Percentiles rank a stretch among this genome's conserved stretches.
Evolutionary conservation across 1,140 invertebrate species (phyloP).

Genomic region (Neodiprion lecontei): DNA sequence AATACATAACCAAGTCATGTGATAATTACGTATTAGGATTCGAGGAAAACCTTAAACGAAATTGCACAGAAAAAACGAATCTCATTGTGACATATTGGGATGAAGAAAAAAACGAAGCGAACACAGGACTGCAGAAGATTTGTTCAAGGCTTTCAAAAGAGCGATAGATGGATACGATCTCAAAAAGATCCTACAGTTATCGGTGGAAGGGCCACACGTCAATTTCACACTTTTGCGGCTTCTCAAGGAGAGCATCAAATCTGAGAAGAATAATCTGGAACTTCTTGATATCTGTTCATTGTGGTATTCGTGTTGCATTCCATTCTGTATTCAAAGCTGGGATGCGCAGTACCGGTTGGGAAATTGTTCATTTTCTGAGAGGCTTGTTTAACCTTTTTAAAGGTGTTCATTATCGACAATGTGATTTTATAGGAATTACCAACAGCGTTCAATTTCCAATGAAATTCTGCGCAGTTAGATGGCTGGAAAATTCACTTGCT

Average conservation of each 20-base stretch:
- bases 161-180: slow-evolving; percentile 18
- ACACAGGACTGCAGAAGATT: slow-evolving; percentile 22
- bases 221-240: slow-evolving; percentile 25
- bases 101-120: slow-evolving; percentile 25
- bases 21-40: slow-evolving; percentile 24
- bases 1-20: slow-evolving; percentile 9
- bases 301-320: slow-evolving; percentile 28
- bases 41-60: slow-evolving; percentile 31
- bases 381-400: slow-evolving; percentile 31
- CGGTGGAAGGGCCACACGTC: slow-evolving; percentile 14
- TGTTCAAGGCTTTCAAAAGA: slow-evolving; percentile 23
- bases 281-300: slow-evolving; percentile 30
- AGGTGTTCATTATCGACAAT: slow-evolving; percentile 25
- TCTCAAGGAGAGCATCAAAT: slow-evolving; percentile 21
- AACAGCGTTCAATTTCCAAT: slow-evolving; percentile 19
- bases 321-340: slow-evolving; percentile 28
- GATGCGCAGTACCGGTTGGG: slow-evolving; percentile 21
- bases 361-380: slow-evolving; percentile 24
- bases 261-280: slow-evolving; percentile 9
- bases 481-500: slow-evolving; percentile 26
- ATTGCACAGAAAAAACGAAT: slow-evolving; percentile 33
- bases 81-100: slow-evolving; percentile 34
- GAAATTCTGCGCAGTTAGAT: slow-evolving; percentile 31
- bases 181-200: slow-evolving; percentile 25
- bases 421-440: slow-evolving; percentile 19